Evolutionary conservation across 2,797 vertebrate genomes (phyloP).

Genomic region (Fistularia tabacaria): DNA sequence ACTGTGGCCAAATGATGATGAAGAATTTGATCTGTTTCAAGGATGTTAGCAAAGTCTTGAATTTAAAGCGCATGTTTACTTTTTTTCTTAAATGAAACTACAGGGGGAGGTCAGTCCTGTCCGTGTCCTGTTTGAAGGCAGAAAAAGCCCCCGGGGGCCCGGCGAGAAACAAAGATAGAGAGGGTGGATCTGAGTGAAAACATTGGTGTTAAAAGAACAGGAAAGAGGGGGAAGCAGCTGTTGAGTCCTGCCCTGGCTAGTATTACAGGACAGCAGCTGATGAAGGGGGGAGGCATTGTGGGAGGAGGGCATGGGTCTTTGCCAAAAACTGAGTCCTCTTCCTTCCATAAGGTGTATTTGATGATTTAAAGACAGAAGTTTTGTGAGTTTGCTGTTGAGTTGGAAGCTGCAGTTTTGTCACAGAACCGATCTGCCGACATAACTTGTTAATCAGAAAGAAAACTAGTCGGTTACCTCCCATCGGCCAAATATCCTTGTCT

Average conservation of each 20-base stretch:
- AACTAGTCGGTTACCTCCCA: too few relatives aligned
- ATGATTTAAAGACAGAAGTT: not conserved
- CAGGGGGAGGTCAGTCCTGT: not conserved
- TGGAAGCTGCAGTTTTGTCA: too few relatives aligned
- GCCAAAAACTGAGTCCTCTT: not conserved
- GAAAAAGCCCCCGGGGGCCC: slow-evolving; percentile 15
- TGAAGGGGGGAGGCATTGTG: slow-evolving; percentile 32
- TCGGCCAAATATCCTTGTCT: too few relatives aligned
- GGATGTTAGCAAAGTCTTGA: not conserved
- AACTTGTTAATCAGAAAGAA: too few relatives aligned
- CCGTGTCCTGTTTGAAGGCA: slow-evolving; percentile 4
- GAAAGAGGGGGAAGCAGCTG: slow-evolving; percentile 56
- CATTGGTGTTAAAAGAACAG: slow-evolving; percentile 39
- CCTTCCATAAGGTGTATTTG: too few relatives aligned
- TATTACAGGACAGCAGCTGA: slow-evolving; percentile 55
- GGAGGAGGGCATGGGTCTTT: slow-evolving; percentile 9
- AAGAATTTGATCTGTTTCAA: too few relatives aligned
- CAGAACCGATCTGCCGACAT: too few relatives aligned
- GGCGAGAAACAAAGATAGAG: slow-evolving; percentile 8
- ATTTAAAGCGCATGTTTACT: not conserved
- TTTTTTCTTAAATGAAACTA: not conserved
- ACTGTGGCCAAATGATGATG: too few relatives aligned
- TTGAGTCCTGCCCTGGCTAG: slow-evolving; percentile 41
- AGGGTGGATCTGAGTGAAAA: slow-evolving; percentile 25
- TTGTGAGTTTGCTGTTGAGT: not conserved